phyloP scores from a whole-genome alignment of 2,113 vertebrate genomes.

The Gobius niger region DNA sequence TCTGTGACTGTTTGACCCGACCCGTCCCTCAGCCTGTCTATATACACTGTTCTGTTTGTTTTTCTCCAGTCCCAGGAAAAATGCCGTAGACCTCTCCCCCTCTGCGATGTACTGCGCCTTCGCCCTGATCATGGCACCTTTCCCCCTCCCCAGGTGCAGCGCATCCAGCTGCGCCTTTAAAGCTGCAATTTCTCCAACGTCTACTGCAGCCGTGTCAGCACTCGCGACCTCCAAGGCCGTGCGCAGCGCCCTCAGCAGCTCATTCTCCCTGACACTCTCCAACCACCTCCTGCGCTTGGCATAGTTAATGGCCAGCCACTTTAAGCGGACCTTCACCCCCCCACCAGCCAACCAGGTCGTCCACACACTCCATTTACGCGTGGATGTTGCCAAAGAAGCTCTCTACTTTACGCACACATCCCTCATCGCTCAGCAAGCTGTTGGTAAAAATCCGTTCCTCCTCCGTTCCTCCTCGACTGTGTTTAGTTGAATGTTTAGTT shows the following conservation, averaged over 20 bases:
- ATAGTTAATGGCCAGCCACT: not conserved
- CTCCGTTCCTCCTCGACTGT: no score
- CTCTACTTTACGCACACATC: not conserved
- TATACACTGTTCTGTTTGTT: not conserved
- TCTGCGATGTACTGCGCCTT: not conserved
- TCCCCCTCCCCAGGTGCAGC: not conserved
- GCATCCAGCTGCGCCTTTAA: not conserved
- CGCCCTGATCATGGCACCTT: not conserved
- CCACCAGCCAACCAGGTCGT: not conserved
- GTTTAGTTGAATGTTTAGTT: no score
- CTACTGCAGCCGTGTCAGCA: not conserved
- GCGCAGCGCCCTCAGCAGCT: not conserved
- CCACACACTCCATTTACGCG: not conserved
- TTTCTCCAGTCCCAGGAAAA: not conserved
- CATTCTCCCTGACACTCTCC: not conserved
- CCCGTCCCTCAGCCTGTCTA: not conserved
- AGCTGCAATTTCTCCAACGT: not conserved
- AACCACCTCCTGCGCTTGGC: not conserved
- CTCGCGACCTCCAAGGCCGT: not conserved
- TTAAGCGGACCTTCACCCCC: not conserved
- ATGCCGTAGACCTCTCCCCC: not conserved
- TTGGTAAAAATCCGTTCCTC: not conserved
- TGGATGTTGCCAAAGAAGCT: not conserved
- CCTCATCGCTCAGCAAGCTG: not conserved
- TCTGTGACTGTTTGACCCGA: not conserved